phyloP scores from a whole-genome alignment of 2,113 vertebrate species.

The Tretioscincus oriximinensis region DNA sequence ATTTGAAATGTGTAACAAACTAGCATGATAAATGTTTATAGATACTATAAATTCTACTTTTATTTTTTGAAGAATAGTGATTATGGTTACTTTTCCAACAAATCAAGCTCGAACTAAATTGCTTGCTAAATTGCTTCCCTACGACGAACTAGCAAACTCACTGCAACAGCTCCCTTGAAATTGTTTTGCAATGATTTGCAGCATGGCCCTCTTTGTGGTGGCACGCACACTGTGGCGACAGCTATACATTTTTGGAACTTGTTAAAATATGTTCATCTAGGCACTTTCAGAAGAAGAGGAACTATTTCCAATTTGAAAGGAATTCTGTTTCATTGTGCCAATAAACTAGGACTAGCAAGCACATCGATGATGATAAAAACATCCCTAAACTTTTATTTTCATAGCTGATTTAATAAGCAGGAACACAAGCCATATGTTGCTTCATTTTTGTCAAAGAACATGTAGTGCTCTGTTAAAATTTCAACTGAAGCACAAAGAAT shows the following conservation, averaged over 20 bases:
- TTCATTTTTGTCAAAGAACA: slow-evolving; percentile 8
- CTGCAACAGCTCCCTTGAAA: no score
- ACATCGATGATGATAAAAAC: not conserved
- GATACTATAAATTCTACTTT: not conserved
- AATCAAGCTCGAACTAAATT: no score
- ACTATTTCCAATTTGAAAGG: no score
- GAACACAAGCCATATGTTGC: slow-evolving; percentile 10
- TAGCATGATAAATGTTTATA: not conserved
- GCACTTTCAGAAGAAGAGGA: no score
- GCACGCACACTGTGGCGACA: no score
- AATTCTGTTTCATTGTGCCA: no score
- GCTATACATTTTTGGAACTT: no score
- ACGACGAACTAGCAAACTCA: no score
- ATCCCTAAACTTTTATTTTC: not conserved
- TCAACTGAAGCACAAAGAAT: not conserved
- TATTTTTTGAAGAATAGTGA: not conserved
- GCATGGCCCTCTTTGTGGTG: not conserved
- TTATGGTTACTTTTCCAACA: slow-evolving; percentile 29
- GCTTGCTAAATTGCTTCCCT: no score
- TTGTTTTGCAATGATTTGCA: no score
- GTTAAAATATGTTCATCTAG: no score
- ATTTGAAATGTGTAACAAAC: not conserved
- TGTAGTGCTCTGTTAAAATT: not conserved
- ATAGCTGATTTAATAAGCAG: not conserved
- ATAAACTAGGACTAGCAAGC: not conserved